Percentiles rank a stretch among this genome's conserved stretches.
Evolutionary conservation across 2,797 vertebrate species (phyloP).

Genomic region (Phaenicophaeus curvirostris): DNA sequence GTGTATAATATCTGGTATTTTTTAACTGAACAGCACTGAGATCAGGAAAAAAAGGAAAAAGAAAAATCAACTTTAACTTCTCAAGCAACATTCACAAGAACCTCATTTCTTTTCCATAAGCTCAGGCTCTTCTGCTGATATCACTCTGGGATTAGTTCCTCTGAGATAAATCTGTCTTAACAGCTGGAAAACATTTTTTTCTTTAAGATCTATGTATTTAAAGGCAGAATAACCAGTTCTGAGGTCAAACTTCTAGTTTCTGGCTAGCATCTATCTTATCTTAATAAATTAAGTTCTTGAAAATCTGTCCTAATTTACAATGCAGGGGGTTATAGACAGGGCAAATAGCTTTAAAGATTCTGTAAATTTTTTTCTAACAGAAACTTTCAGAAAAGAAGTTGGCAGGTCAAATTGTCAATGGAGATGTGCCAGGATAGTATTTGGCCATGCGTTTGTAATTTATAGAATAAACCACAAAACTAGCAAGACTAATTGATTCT

Average conservation of each 20-base stretch:
- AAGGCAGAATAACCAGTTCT: neutral
- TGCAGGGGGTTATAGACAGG: neutral
- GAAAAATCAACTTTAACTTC: neutral
- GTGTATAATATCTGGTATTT: neutral
- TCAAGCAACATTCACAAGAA: neutral
- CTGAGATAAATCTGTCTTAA: neutral
- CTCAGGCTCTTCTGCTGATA: neutral
- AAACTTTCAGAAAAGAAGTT: neutral
- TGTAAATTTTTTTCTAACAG: neutral
- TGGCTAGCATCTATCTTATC: neutral
- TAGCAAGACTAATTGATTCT: neutral
- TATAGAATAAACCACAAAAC: neutral
- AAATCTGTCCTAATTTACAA: neutral
- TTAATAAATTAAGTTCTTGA: neutral
- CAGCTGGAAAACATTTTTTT: neutral
- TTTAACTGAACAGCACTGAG: neutral
- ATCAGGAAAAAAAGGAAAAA: rapidly evolving
- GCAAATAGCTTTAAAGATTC: neutral
- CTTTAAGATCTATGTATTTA: neutral
- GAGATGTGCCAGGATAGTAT: neutral
- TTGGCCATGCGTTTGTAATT: neutral
- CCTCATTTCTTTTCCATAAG: neutral
- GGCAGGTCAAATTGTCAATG: neutral
- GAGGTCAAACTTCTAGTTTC: neutral
- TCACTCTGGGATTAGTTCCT: neutral